These are phyloP conservation scores for Saccopteryx leptura DNA, from an alignment of 2,113 vertebrate species.

Conservation along the genomic window DNA sequence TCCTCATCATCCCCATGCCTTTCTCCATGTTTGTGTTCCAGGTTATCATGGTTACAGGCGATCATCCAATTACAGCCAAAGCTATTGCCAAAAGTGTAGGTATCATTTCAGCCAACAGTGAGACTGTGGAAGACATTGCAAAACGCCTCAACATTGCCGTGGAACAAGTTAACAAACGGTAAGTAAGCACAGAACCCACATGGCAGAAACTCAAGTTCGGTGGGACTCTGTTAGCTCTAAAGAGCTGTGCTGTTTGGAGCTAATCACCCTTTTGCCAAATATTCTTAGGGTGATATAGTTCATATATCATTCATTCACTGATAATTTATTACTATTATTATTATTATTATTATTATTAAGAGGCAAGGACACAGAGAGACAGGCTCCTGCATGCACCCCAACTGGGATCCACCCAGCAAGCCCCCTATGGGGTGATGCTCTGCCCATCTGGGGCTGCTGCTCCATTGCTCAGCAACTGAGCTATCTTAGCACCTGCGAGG, in stretches of 20 bases:
- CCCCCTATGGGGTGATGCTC: no score
- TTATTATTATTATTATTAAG: no score
- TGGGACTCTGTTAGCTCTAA: fast-evolving
- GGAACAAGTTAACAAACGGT: constrained; percentile 89
- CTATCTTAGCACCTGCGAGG: no score
- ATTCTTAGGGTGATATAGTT: background rate
- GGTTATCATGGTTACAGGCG: constrained; percentile 93
- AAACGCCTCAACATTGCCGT: constrained; percentile 89
- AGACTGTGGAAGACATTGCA: constrained; percentile 91
- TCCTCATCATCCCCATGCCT: background rate
- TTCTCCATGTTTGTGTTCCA: constrained; percentile 70
- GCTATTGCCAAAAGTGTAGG: constrained; percentile 92
- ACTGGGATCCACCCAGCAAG: no score
- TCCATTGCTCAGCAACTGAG: no score
- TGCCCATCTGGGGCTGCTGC: no score
- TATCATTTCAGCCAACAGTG: constrained; percentile 91
- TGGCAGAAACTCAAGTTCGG: fast-evolving
- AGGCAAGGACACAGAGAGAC: no score
- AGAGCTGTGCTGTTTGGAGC: background rate
- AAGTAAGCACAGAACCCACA: constrained; percentile 77
- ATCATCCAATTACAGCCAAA: constrained; percentile 92
- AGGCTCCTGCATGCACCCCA: no score
- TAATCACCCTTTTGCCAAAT: background rate
- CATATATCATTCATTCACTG: background rate
- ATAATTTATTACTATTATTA: no score